Base-by-base conservation (phyloP, 1,140 invertebrate species). In the Brachionus rotundiformis region DNA sequence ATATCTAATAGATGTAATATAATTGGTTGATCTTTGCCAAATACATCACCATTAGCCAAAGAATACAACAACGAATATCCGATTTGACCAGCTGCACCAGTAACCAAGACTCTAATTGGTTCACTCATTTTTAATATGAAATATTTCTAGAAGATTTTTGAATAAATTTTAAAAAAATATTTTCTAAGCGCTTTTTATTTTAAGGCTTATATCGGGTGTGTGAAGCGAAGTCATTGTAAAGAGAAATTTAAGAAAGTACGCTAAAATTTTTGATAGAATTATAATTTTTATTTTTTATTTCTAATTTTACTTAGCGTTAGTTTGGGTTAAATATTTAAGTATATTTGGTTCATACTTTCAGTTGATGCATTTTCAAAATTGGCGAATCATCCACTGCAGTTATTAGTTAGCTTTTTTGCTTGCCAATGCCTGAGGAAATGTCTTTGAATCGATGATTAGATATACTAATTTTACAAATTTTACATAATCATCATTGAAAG, bases 41-140 rank as follows among this genome's bases (percentile, higher is more conserved):
- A 99, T 0, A 99, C 96, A 90, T 95, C 93, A 83, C 98, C 98
- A 85, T 95, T 95, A 16, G 94, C 94, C 84, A 99, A 90, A 88
- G 94, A 93, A 85, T 95, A 95, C 0, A 98, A 87, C 29, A 99
- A 89, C 0, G 96, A 98, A 87, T 99, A 99, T 47, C 95, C 97
- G 85, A 99, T 99, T 89, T 99, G 98, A 16, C 96, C 96, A 81
- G 88, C 88, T 85, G 97, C 97, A 83, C 98, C 98, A 82, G 97
- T 99, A 8, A 99, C 93, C 63, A 98, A 92, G 83, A 99, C 95
- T 89, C 92, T 92, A 84, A 97, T 82, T 25, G 80, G 44, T 68
- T 83, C 81, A 39, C 23, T 25, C 81, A 82, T 82, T 82, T 36
- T 68, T 29, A 19, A 59, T 13, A 39, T n/a, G 31, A 39, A 49